Evolutionary conservation across 2,113 vertebrate genomes (phyloP).

Genomic region (Thunnus maccoyii): DNA sequence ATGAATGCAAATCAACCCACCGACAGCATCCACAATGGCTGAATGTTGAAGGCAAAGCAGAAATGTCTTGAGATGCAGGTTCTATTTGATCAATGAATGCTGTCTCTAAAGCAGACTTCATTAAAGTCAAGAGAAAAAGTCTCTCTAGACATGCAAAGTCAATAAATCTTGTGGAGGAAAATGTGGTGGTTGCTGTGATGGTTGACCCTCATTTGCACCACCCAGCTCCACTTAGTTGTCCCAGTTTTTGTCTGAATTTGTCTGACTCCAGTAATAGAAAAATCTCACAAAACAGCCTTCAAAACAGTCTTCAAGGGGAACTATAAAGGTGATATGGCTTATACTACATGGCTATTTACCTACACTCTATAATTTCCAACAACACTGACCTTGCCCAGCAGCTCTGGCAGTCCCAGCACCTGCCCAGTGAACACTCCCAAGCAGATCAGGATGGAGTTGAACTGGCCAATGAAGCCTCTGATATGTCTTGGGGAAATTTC

Average conservation of each 20-base stretch:
- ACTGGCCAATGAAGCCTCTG: constrained; percentile 92
- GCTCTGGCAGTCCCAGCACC: constrained; percentile 92
- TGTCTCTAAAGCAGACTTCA: not conserved
- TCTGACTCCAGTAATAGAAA: not conserved
- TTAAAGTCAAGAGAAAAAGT: not conserved
- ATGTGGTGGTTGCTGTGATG: not conserved
- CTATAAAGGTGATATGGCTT: not conserved
- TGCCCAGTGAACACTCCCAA: constrained; percentile 93
- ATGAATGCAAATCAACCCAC: no score
- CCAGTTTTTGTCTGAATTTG: not conserved
- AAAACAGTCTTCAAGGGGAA: not conserved
- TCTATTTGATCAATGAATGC: not conserved
- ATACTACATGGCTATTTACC: no score
- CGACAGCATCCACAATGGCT: not conserved
- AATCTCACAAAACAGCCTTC: not conserved
- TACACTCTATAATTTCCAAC: not conserved
- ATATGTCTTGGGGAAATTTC: constrained; percentile 94
- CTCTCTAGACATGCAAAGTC: not conserved
- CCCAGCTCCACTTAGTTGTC: not conserved
- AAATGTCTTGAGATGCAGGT: not conserved
- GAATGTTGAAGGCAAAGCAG: not conserved
- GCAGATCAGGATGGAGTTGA: constrained; percentile 95
- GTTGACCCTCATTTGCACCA: not conserved
- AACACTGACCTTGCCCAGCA: constrained; percentile 91
- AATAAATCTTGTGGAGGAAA: not conserved